These are phyloP conservation scores for Heliconius himera DNA, from an alignment of 1,140 invertebrate species.

Conservation along the genomic window DNA sequence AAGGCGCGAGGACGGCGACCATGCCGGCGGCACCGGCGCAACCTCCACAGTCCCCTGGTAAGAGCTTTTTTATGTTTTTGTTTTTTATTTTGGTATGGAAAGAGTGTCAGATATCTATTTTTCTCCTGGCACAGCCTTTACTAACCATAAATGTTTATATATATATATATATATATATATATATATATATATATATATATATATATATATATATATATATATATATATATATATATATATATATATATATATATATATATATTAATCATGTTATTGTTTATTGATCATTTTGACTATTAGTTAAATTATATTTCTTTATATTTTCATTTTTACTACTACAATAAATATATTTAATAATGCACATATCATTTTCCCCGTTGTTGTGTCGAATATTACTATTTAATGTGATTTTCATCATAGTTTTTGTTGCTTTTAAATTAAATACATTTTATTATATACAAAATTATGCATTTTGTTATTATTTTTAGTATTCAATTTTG, in stretches of 20 bases:
- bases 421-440: neutral
- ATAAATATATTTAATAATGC: neutral
- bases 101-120: neutral
- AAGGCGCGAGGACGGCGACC: constrained; percentile 82
- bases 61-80: constrained; percentile 15
- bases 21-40: constrained; percentile 66
- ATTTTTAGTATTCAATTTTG: neutral
- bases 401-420: neutral
- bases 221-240: too few relatives aligned
- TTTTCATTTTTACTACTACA: neutral
- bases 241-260: too few relatives aligned
- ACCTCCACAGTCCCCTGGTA: constrained; percentile 68
- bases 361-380: neutral
- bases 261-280: too few relatives aligned
- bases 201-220: too few relatives aligned
- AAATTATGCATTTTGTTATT: neutral
- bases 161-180: too few relatives aligned
- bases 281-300: too few relatives aligned
- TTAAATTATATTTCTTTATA: neutral
- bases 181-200: too few relatives aligned
- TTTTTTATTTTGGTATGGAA: neutral
- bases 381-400: neutral
- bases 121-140: neutral
- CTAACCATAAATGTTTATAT: neutral
- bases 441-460: neutral